Evolutionary conservation across 1,140 invertebrate species (phyloP).

Genomic region (Drosophila mauritiana): DNA sequence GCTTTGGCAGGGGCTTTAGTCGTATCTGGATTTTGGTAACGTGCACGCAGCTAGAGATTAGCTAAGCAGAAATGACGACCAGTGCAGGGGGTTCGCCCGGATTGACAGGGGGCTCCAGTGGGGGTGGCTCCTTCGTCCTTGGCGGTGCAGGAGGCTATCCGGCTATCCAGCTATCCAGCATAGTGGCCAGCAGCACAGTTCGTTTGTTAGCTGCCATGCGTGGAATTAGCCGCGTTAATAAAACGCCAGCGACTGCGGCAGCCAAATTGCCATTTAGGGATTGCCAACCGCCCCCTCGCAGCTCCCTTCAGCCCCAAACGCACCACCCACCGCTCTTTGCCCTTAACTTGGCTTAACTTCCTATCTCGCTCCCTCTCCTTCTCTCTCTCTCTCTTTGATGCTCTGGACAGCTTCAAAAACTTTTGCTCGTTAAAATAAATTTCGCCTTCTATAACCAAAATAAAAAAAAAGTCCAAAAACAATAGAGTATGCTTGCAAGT

Average conservation of each 20-base stretch:
- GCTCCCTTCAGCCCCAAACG: neutral
- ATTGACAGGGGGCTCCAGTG: constrained; percentile 19
- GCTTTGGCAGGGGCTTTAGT: constrained; percentile 14
- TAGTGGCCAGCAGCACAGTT: neutral
- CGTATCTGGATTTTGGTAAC: constrained; percentile 50
- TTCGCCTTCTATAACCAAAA: constrained; percentile 45
- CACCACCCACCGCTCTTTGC: neutral
- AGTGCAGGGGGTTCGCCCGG: constrained; percentile 5
- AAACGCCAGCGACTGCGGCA: constrained; percentile 66
- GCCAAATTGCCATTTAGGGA: constrained; percentile 74
- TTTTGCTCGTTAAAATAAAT: constrained; percentile 80
- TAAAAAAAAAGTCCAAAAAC: constrained; percentile 16
- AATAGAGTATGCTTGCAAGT: neutral
- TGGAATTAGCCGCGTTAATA: constrained; percentile 76
- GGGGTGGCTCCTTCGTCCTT: neutral
- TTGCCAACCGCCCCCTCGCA: constrained; percentile 30
- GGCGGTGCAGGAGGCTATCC: neutral
- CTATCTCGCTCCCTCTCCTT: neutral
- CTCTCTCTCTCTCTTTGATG: neutral
- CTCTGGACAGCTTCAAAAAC: constrained; percentile 56
- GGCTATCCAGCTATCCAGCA: neutral
- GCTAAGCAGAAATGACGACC: constrained; percentile 77
- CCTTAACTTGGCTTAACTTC: constrained; percentile 21
- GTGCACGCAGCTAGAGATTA: constrained; percentile 71
- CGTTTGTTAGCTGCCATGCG: constrained; percentile 25